phyloP scores from a whole-genome alignment of 2,888 invertebrate genomes.

The Ceriagrion tenellum region DNA sequence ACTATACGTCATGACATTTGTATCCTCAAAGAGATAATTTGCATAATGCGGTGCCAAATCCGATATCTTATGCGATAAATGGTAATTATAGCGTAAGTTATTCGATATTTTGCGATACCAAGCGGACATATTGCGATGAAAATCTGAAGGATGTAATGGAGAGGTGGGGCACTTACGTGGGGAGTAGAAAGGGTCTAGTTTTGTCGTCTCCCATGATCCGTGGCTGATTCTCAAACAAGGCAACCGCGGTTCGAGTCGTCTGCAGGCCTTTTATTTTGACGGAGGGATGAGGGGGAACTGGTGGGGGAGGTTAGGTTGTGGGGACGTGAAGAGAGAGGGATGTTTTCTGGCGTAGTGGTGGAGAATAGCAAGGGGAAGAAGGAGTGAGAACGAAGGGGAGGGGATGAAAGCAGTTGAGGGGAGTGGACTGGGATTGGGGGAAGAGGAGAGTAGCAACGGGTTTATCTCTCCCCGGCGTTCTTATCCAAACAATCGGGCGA shows the following conservation, averaged over 20 bases:
- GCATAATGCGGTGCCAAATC: too few species aligned
- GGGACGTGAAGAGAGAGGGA: too few species aligned
- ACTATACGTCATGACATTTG: too few species aligned
- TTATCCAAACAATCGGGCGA: background rate
- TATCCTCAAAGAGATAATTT: too few species aligned
- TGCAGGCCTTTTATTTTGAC: constrained; percentile 20
- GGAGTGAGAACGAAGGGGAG: background rate
- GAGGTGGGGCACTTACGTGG: background rate
- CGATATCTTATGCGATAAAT: too few species aligned
- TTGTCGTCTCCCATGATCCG: background rate
- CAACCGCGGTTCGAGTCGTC: constrained; percentile 36
- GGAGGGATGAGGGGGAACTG: background rate
- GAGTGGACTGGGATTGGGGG: background rate
- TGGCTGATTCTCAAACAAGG: constrained; percentile 35
- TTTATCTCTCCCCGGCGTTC: background rate
- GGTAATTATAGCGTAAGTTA: too few species aligned
- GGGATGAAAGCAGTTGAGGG: background rate
- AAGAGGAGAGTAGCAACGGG: background rate
- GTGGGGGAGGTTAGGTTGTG: too few species aligned
- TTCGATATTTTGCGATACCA: too few species aligned
- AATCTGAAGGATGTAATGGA: background rate
- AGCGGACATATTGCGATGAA: too few species aligned
- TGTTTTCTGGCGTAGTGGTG: too few species aligned
- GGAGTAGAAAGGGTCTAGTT: background rate
- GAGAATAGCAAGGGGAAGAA: background rate